A percentile compares a stretch with the other conserved stretches of the same genome.
These are phyloP conservation scores for Dryococelus australis DNA, from an alignment of 2,888 invertebrate genomes.

Conservation along the genomic window DNA sequence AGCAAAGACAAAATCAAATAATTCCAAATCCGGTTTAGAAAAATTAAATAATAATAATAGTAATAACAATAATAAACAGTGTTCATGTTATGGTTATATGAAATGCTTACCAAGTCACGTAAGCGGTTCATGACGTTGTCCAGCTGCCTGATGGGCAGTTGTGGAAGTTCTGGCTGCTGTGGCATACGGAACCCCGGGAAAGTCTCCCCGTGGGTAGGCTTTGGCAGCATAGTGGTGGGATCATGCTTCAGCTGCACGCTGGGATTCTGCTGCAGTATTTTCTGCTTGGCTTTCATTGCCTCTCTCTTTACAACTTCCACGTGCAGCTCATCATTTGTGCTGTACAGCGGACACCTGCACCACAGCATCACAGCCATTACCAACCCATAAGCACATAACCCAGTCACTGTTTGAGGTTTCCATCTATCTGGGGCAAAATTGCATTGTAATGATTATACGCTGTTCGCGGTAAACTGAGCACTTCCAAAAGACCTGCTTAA, in stretches of 20 bases:
- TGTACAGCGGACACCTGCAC: slow-evolving; percentile 39
- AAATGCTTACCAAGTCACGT: background rate
- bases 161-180: background rate
- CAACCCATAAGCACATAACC: too few relatives aligned
- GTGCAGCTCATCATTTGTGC: slow-evolving; percentile 47
- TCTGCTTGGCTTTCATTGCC: slow-evolving; percentile 47
- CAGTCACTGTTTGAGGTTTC: too few relatives aligned
- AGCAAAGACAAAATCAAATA: too few relatives aligned
- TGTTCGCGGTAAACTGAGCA: too few relatives aligned
- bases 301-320: slow-evolving; percentile 41
- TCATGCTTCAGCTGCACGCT: slow-evolving; percentile 47
- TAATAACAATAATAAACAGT: too few relatives aligned
- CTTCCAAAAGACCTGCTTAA: too few relatives aligned
- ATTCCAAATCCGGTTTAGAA: too few relatives aligned
- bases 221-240: slow-evolving; percentile 45
- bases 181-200: background rate
- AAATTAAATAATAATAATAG: too few relatives aligned
- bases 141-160: background rate
- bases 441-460: too few relatives aligned
- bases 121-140: background rate
- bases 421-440: too few relatives aligned
- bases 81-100: too few relatives aligned
- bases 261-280: slow-evolving; percentile 46
- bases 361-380: too few relatives aligned
- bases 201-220: background rate